Conservation (phyloP, 2,113 vertebrate species). For the Gnathonemus longibarbis region DNA sequence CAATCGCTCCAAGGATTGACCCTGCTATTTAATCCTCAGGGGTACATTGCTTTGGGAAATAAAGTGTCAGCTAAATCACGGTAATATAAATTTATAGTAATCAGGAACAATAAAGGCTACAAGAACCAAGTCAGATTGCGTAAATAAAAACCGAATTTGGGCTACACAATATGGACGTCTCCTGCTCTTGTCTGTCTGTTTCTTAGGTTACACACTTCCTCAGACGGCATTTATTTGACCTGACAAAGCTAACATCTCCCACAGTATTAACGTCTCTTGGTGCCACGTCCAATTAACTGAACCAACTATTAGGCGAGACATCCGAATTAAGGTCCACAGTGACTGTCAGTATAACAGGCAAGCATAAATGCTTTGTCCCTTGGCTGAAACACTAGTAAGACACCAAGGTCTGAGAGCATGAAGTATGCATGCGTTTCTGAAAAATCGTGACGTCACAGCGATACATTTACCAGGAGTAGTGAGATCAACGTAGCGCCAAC, state of each 20-base stretch:
- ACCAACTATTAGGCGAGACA: conserved; percentile 20
- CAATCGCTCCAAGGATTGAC: not conserved
- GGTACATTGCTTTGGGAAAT: not conserved
- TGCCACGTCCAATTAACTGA: conserved; percentile 24
- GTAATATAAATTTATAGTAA: not conserved
- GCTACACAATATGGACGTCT: not conserved
- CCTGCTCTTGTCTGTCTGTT: not conserved
- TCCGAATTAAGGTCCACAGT: conserved; percentile 14
- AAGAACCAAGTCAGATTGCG: not conserved
- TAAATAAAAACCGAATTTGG: not conserved
- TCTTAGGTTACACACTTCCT: not conserved
- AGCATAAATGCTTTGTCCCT: not conserved
- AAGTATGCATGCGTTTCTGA: not conserved
- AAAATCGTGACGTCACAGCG: not conserved
- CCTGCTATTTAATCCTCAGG: not conserved
- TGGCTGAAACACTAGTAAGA: not conserved
- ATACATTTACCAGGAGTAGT: not conserved
- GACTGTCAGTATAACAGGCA: not conserved
- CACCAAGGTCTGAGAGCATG: not conserved
- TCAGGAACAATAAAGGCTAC: not conserved
- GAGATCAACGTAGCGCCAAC: not conserved
- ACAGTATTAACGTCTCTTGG: conserved; percentile 11
- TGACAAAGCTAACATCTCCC: conserved; percentile 22
- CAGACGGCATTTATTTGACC: conserved; percentile 10
- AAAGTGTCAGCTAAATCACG: not conserved